Conservation (phyloP, 2,113 vertebrate species). For the Seriola quinqueradiata region DNA sequence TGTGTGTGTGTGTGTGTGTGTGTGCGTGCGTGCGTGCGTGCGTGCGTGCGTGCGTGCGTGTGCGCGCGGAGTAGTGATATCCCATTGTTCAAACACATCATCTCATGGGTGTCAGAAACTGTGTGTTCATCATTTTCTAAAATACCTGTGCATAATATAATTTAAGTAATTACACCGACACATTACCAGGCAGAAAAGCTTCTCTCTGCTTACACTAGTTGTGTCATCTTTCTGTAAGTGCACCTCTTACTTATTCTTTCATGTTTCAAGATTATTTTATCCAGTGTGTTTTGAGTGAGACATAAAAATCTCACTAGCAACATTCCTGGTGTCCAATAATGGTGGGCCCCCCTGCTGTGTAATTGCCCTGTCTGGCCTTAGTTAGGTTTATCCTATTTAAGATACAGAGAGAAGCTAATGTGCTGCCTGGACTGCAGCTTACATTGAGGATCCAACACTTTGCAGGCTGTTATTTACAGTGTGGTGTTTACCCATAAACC, state of each 20-base stretch:
- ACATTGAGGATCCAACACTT: neutral
- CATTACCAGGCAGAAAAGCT: neutral
- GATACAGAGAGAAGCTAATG: conserved; percentile 13
- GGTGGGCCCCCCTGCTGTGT: conserved; percentile 43
- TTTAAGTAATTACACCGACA: neutral
- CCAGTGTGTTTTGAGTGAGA: neutral
- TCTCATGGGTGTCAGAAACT: no score
- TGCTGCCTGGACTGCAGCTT: neutral
- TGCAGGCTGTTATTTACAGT: conserved; percentile 20
- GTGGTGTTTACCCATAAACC: neutral
- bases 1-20: no score
- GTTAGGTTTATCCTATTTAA: conserved; percentile 53
- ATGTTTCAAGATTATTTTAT: neutral
- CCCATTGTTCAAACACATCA: neutral
- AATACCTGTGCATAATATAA: neutral
- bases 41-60: no score
- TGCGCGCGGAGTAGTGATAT: neutral
- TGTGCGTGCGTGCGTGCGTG: no score
- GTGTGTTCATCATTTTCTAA: no score
- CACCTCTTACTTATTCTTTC: neutral
- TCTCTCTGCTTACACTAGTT: neutral
- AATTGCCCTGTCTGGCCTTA: conserved; percentile 15
- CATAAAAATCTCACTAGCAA: neutral
- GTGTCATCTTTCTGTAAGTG: neutral
- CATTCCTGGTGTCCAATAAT: conserved; percentile 8